Evolutionary conservation across 2,797 vertebrate genomes (phyloP).

Genomic region (Spea hammondii): DNA sequence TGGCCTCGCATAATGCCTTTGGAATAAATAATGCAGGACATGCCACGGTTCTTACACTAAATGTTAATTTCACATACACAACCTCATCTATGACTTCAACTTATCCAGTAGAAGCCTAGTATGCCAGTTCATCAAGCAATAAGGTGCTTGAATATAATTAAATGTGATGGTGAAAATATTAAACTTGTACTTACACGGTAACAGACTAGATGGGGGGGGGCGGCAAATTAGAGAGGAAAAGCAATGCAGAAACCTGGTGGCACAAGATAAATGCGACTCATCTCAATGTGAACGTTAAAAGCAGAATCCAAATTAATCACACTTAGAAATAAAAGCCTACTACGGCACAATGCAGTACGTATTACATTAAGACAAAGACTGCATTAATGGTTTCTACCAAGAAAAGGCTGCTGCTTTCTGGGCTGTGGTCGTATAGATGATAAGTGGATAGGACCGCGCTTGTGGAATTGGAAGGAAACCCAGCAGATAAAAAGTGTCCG

Average conservation of each 20-base stretch:
- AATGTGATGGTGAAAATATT: constrained; percentile 19
- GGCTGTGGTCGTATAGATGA: not conserved
- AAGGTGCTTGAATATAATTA: not conserved
- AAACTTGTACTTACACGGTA: too few relatives aligned
- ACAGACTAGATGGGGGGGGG: too few relatives aligned
- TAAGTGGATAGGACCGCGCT: not conserved
- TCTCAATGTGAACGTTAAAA: constrained; percentile 12
- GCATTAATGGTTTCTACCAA: constrained; percentile 3
- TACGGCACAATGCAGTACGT: not conserved
- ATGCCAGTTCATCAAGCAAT: constrained; percentile 28
- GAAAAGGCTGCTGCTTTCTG: not conserved
- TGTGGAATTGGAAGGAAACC: not conserved
- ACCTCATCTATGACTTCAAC: constrained; percentile 57
- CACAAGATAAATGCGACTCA: not conserved
- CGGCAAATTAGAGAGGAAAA: not conserved
- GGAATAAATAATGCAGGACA: constrained; percentile 54
- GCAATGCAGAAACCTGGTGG: constrained; percentile 3
- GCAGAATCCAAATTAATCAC: constrained; percentile 15
- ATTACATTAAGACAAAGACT: not conserved
- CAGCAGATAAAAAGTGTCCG: not conserved
- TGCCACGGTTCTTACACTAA: constrained; percentile 42
- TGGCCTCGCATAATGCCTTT: constrained; percentile 49
- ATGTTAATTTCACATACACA: constrained; percentile 51
- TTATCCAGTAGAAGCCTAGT: constrained; percentile 44
- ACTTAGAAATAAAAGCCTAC: constrained; percentile 17